Conservation (phyloP, 2,113 vertebrate genomes). For the Pampusana beccarii region DNA sequence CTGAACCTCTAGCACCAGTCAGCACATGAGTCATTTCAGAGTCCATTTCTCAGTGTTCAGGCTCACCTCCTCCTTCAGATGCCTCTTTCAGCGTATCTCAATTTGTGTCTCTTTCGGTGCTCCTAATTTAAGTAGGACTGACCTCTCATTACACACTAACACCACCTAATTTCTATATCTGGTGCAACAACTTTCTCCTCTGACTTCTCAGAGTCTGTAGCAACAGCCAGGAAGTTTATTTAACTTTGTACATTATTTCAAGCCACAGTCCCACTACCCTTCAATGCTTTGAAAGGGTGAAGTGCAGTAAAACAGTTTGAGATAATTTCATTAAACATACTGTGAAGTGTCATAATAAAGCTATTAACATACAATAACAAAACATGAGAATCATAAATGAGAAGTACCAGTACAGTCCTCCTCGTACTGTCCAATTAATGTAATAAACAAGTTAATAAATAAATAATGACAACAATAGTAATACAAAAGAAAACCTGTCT, state of each 20-base stretch:
- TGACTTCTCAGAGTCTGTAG: not conserved
- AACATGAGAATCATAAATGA: not conserved
- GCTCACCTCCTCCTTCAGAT: not conserved
- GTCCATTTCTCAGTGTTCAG: not conserved
- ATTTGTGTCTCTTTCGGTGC: not conserved
- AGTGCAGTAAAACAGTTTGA: not conserved
- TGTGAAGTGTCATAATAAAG: not conserved
- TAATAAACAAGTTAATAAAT: not conserved
- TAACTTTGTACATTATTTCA: not conserved
- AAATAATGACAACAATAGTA: not conserved
- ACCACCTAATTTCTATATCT: not conserved
- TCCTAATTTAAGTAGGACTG: not conserved
- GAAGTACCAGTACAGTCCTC: not conserved
- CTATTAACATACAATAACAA: not conserved
- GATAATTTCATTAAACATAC: not conserved
- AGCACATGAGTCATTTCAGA: not conserved
- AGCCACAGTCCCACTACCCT: not conserved
- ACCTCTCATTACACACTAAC: not conserved
- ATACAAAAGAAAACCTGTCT: fast-evolving
- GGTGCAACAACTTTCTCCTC: not conserved
- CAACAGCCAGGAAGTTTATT: not conserved
- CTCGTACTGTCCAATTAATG: not conserved
- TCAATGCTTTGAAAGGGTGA: not conserved
- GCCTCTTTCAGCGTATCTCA: not conserved
- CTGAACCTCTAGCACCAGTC: not conserved